A percentile compares a stretch with the other conserved stretches of the same genome.
Conservation (phyloP, 2,113 vertebrate species). For the Podarcis raffonei region DNA sequence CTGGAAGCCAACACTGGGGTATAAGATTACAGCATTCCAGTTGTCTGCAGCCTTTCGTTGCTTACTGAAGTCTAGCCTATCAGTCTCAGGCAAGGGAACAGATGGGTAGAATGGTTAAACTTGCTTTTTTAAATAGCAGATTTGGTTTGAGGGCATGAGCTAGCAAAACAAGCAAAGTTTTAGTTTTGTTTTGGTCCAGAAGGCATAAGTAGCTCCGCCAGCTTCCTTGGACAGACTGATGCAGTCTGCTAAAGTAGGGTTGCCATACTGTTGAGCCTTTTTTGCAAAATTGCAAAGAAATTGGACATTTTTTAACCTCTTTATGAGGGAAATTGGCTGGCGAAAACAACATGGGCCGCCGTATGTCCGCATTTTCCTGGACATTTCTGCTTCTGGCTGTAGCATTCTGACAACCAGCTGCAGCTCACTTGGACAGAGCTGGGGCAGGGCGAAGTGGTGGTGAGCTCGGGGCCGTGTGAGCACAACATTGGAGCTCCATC, state of each 20-base stretch:
- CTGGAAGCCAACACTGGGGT: slow-evolving; percentile 3
- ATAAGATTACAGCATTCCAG: not conserved
- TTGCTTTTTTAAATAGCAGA: not conserved
- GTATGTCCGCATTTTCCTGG: too few species aligned
- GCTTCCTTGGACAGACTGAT: not conserved
- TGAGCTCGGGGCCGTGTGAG: too few species aligned
- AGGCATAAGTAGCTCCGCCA: not conserved
- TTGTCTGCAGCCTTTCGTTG: slow-evolving; percentile 10
- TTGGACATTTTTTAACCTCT: too few species aligned
- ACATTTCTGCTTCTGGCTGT: too few species aligned
- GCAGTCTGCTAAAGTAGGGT: not conserved
- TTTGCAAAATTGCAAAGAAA: too few species aligned
- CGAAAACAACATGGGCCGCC: too few species aligned
- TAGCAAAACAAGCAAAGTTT: not conserved
- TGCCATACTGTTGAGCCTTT: too few species aligned
- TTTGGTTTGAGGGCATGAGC: not conserved
- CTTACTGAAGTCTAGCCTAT: slow-evolving; percentile 18
- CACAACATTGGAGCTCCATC: too few species aligned
- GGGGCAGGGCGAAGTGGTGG: too few species aligned
- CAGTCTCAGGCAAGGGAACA: not conserved
- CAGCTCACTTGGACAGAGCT: too few species aligned
- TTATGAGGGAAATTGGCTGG: too few species aligned
- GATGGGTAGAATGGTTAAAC: not conserved
- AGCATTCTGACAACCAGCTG: too few species aligned
- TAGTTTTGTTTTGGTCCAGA: not conserved